Conservation (phyloP, 2,797 vertebrate genomes). For the Jordanella pulchra region DNA sequence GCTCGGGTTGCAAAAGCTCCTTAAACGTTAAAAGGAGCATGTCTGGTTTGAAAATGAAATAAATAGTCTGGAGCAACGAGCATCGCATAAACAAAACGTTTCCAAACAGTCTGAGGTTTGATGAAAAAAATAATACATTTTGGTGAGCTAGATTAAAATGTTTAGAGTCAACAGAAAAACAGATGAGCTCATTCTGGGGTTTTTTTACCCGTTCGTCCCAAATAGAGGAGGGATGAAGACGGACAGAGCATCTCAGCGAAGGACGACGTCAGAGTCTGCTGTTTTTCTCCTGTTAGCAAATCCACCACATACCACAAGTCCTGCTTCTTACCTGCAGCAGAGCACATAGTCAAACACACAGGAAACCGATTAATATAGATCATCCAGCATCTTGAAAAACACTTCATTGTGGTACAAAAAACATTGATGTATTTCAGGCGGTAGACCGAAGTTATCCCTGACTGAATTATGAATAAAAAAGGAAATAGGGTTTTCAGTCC, state of each 20-base stretch:
- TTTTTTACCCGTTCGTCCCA: slow-evolving; percentile 87
- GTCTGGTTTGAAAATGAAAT: slow-evolving; percentile 7
- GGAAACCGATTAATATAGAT: neutral
- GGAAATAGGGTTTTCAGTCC: neutral
- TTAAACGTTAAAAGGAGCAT: neutral
- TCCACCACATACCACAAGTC: slow-evolving; percentile 97
- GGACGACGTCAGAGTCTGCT: slow-evolving; percentile 94
- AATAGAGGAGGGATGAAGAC: slow-evolving; percentile 92
- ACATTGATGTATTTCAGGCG: neutral
- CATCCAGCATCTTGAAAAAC: too few relatives aligned
- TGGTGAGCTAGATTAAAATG: neutral
- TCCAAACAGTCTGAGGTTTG: slow-evolving; percentile 1
- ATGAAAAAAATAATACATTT: neutral
- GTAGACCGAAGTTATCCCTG: neutral
- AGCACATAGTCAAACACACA: slow-evolving; percentile 16
- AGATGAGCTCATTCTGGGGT: neutral
- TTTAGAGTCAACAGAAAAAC: neutral
- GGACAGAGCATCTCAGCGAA: slow-evolving; percentile 95
- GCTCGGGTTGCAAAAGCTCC: neutral
- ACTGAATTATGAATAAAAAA: neutral
- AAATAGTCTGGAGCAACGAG: neutral
- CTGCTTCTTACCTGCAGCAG: slow-evolving; percentile 91
- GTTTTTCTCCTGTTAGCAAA: slow-evolving; percentile 94
- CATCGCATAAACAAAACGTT: slow-evolving; percentile 25
- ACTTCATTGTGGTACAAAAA: neutral